Evolutionary conservation across 2,888 invertebrate genomes (phyloP).

Genomic region (Ochropacha duplaris): DNA sequence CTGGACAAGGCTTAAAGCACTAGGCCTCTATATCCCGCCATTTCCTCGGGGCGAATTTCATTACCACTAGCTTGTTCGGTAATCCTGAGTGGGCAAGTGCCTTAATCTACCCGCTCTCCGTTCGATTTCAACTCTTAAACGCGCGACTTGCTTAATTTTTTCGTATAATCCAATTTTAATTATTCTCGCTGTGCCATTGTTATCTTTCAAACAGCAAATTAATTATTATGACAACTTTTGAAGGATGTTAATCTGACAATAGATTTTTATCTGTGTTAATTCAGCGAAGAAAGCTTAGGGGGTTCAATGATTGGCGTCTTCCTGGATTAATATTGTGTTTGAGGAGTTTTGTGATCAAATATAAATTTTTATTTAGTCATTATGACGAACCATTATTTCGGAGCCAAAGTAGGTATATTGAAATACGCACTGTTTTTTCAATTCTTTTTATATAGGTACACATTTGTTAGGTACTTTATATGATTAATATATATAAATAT

Average conservation of each 20-base stretch:
- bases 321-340: conserved; percentile 39
- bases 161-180: conserved; percentile 80
- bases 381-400: too few species aligned
- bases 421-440: too few species aligned
- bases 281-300: conserved; percentile 61
- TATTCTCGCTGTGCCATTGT: conserved; percentile 64
- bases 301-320: conserved; percentile 51
- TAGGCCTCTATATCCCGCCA: conserved; percentile 71
- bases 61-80: conserved; percentile 77
- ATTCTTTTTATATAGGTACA: too few species aligned
- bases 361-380: neutral
- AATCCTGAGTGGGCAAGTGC: conserved; percentile 73
- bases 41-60: conserved; percentile 79
- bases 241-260: conserved; percentile 70
- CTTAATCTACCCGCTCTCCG: conserved; percentile 73
- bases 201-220: conserved; percentile 72
- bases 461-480: too few species aligned
- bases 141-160: conserved; percentile 74
- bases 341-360: conserved; percentile 9
- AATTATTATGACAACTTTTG: conserved; percentile 69
- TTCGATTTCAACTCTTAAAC: conserved; percentile 76
- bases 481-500: too few species aligned
- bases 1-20: conserved; percentile 75
- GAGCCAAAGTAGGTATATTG: too few species aligned
- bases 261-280: conserved; percentile 73